Evolutionary conservation across 2,888 invertebrate genomes (phyloP).

Genomic region (Hanleya hanleyi): DNA sequence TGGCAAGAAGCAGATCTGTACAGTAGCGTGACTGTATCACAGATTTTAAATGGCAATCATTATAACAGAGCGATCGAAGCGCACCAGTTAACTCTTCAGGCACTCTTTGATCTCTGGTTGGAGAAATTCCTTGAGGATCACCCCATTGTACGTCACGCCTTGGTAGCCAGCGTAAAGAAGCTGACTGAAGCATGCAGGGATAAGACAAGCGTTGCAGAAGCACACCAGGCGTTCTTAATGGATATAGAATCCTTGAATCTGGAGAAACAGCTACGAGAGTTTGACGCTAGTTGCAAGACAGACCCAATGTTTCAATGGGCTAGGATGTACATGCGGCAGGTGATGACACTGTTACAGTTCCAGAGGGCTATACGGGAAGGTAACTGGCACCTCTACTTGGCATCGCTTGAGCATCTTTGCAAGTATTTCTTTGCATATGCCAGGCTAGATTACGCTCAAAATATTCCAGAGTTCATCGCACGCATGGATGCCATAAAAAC

Average conservation of each 20-base stretch:
- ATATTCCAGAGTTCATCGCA: no score
- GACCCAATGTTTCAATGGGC: constrained; percentile 19
- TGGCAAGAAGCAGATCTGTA: constrained; percentile 22
- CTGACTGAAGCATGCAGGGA: background rate
- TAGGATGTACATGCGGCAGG: constrained; percentile 14
- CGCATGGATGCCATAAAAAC: background rate
- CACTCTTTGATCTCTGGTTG: constrained; percentile 1
- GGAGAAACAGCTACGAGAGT: background rate
- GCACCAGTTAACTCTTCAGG: background rate
- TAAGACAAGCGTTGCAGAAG: background rate
- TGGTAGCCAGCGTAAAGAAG: background rate
- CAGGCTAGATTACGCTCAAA: background rate
- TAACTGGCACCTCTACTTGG: constrained; percentile 18
- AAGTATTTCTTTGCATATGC: background rate
- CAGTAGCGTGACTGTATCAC: constrained; percentile 13
- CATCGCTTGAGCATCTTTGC: background rate
- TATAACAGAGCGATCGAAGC: constrained; percentile 16
- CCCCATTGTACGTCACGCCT: no score
- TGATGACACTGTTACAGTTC: constrained; percentile 22
- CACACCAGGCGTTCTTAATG: background rate
- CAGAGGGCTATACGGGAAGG: constrained; percentile 18
- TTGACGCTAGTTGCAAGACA: constrained; percentile 14
- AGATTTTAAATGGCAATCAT: constrained; percentile 23
- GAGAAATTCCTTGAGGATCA: background rate
- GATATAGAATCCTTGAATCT: background rate